Conservation (phyloP, 2,797 vertebrate species). For the Myotis planiceps region DNA sequence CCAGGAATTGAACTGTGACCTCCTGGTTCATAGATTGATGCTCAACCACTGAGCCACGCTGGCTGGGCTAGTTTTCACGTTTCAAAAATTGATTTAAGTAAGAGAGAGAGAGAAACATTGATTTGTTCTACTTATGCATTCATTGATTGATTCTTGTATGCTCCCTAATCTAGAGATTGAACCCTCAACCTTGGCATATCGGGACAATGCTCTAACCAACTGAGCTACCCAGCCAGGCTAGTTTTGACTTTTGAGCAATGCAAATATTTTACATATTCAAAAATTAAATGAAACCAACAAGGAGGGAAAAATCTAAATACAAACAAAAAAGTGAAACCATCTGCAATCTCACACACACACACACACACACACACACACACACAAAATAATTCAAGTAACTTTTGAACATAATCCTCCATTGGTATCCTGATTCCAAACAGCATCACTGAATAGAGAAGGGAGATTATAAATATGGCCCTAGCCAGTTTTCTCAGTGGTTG, state of each 20-base stretch:
- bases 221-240: not conserved
- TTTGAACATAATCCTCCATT: not conserved
- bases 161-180: no score
- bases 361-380: not conserved
- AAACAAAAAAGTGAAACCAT: not conserved
- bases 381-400: not conserved
- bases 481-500: no score
- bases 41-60: no score
- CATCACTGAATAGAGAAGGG: not conserved
- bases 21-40: no score
- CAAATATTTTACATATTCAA: conserved; percentile 21
- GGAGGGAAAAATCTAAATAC: not conserved
- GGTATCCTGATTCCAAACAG: not conserved
- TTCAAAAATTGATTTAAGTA: no score
- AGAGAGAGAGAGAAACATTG: no score
- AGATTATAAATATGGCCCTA: not conserved
- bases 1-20: no score
- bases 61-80: no score
- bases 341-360: not conserved
- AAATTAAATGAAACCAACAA: conserved; percentile 39
- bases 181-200: no score
- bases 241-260: conserved; percentile 20
- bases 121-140: no score
- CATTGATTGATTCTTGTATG: no score
- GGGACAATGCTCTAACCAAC: no score